phyloP scores from a whole-genome alignment of 2,797 vertebrate species.

The Eulemur albifrons region DNA sequence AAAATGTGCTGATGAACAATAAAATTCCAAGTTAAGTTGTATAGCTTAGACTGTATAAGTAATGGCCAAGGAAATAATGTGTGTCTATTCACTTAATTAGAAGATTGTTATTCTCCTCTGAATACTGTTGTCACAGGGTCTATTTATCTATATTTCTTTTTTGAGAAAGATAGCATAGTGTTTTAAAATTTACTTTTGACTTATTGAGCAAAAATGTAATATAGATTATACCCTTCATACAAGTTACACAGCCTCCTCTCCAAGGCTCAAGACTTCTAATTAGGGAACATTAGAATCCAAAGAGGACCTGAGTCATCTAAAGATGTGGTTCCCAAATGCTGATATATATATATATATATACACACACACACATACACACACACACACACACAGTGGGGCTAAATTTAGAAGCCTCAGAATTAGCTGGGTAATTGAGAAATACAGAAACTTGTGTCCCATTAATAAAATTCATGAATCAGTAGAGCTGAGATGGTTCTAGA shows the following conservation, averaged over 20 bases:
- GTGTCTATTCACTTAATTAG: not conserved
- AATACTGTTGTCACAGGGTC: not conserved
- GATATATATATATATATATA: not conserved
- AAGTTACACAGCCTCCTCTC: not conserved
- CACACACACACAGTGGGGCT: accelerated
- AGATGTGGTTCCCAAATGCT: not conserved
- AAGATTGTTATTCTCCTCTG: not conserved
- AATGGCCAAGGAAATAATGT: not conserved
- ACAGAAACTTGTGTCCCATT: not conserved
- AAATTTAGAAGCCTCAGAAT: not conserved
- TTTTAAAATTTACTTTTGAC: not conserved
- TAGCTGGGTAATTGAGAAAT: not conserved
- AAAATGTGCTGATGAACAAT: not conserved
- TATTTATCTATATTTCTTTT: not conserved
- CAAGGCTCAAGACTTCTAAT: not conserved
- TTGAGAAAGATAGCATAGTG: not conserved
- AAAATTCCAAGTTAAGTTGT: not conserved
- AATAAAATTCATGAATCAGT: not conserved
- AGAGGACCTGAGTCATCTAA: not conserved
- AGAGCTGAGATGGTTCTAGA: not conserved
- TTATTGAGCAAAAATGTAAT: not conserved
- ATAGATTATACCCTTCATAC: not conserved
- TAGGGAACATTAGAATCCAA: not conserved
- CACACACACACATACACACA: no score
- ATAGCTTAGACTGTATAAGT: not conserved